phyloP scores from a whole-genome alignment of 1,140 invertebrate species.

The Lasioglossum albipes region DNA sequence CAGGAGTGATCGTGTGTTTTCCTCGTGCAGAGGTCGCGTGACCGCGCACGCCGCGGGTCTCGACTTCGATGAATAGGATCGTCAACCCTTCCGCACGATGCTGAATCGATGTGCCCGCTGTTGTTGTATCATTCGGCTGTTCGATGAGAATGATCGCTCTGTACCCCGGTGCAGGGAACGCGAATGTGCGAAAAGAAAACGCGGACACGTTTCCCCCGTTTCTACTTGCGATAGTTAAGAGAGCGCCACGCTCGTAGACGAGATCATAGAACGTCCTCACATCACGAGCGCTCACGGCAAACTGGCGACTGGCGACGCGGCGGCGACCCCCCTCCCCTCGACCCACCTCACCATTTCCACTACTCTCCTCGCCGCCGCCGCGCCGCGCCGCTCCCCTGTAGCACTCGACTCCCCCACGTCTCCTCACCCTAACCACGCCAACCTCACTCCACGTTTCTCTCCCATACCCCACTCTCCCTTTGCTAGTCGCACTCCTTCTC shows the following conservation, averaged over 20 bases:
- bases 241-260: slow-evolving; percentile 38
- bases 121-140: neutral
- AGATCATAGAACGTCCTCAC: slow-evolving; percentile 70
- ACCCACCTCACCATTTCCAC: slow-evolving; percentile 67
- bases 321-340: slow-evolving; percentile 71
- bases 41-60: slow-evolving; percentile 24
- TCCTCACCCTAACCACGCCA: slow-evolving; percentile 51
- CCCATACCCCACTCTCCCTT: slow-evolving; percentile 55
- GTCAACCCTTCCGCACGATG: neutral
- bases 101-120: neutral
- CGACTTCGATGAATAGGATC: neutral
- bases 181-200: neutral
- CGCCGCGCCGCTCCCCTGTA: slow-evolving; percentile 53
- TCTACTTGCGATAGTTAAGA: slow-evolving; percentile 27
- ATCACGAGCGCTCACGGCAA: slow-evolving; percentile 78
- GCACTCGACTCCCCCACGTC: slow-evolving; percentile 42
- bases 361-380: slow-evolving; percentile 69
- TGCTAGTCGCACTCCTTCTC: slow-evolving; percentile 43
- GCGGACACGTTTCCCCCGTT: neutral
- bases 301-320: slow-evolving; percentile 77
- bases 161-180: neutral
- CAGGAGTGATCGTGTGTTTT: neutral
- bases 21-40: slow-evolving; percentile 31
- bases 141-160: too few relatives aligned
- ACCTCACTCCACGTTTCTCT: slow-evolving; percentile 58